Conservation (phyloP, 64 coral and sea anemone species). For the Pachyseris speciosa region DNA sequence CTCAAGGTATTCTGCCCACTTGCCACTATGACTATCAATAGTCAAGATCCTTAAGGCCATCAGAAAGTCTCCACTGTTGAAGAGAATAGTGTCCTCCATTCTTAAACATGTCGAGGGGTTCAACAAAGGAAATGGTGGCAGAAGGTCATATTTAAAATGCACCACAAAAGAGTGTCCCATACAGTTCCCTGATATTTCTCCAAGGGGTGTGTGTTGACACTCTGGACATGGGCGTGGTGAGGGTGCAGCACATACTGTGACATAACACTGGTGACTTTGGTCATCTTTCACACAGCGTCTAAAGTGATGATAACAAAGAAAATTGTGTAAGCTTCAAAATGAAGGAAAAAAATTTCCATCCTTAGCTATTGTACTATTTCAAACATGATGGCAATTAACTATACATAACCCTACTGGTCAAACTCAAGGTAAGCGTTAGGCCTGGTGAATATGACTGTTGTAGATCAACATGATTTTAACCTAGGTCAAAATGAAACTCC, state of each 20-base stretch:
- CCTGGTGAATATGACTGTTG: too few relatives aligned
- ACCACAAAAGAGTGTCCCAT: constrained; percentile 73
- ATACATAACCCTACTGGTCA: too few relatives aligned
- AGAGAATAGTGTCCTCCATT: constrained; percentile 66
- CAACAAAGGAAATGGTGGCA: constrained; percentile 78
- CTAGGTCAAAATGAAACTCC: too few relatives aligned
- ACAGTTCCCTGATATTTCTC: constrained; percentile 36
- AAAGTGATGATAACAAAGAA: background rate
- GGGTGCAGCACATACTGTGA: constrained; percentile 76
- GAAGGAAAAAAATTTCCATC: too few relatives aligned
- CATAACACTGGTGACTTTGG: constrained; percentile 67
- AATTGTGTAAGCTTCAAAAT: background rate
- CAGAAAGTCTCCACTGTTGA: constrained; percentile 81
- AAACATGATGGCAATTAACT: too few relatives aligned
- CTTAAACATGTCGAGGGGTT: constrained; percentile 56
- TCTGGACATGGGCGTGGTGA: constrained; percentile 25
- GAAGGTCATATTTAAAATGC: constrained; percentile 73
- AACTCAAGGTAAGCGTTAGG: too few relatives aligned
- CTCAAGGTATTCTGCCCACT: background rate
- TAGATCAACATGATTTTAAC: too few relatives aligned
- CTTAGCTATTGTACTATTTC: too few relatives aligned
- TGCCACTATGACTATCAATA: background rate
- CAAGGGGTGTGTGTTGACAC: background rate
- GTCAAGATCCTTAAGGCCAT: constrained; percentile 63
- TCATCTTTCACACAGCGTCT: constrained; percentile 34